A percentile compares a stretch with the other conserved stretches of the same genome.
These are phyloP conservation scores for Sinodicranocentrus sp. DNA, from an alignment of 2,888 invertebrate species.

Conservation along the genomic window DNA sequence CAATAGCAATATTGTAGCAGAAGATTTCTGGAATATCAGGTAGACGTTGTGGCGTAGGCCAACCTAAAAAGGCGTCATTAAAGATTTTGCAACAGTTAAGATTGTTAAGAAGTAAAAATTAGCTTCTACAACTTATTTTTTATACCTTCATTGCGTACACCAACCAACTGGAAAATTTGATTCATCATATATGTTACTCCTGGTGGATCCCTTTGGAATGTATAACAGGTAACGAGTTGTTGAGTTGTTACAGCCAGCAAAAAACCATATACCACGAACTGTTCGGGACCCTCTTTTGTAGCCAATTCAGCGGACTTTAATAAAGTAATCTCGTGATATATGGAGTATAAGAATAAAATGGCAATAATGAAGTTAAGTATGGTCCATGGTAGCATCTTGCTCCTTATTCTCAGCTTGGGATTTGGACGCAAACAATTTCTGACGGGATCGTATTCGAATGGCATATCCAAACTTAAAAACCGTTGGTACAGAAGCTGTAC, in stretches of 20 bases:
- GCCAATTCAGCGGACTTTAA: neutral
- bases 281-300: neutral
- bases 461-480: constrained; percentile 1
- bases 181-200: constrained; percentile 12
- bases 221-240: neutral
- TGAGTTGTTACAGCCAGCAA: neutral
- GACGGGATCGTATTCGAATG: constrained; percentile 5
- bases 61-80: too few species aligned
- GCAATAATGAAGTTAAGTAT: neutral
- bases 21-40: constrained; percentile 30
- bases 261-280: neutral
- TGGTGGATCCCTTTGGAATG: constrained; percentile 25
- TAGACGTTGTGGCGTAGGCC: constrained; percentile 2
- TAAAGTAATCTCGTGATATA: neutral
- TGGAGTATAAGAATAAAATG: neutral
- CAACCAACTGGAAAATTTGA: constrained; percentile 8
- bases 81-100: too few species aligned
- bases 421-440: neutral
- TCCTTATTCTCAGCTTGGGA: neutral
- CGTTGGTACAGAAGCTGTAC: constrained; percentile 20
- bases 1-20: constrained; percentile 12
- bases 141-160: neutral
- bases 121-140: neutral
- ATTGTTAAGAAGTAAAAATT: neutral
- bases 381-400: neutral